phyloP scores from a whole-genome alignment of 2,797 vertebrate species.

The Tympanoctomys barrerae region DNA sequence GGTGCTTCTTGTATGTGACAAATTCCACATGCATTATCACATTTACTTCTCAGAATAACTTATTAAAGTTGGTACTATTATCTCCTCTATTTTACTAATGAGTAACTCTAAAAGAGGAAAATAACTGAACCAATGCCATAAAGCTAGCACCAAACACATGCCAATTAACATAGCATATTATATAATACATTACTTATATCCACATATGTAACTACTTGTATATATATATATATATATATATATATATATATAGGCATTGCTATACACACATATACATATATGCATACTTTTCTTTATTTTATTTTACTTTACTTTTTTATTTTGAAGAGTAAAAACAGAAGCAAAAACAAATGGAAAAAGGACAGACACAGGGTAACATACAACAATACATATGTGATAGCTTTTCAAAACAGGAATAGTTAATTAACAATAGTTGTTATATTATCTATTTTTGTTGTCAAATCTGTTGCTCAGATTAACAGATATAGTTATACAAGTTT shows the following conservation, averaged over 20 bases:
- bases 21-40: neutral
- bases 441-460: no score
- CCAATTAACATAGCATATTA: neutral
- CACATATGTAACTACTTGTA: neutral
- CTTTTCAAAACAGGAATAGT: no score
- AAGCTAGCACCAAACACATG: neutral
- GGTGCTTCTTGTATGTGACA: neutral
- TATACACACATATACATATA: neutral
- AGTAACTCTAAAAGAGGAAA: neutral
- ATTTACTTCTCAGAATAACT: slow-evolving; percentile 31
- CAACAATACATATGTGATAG: no score
- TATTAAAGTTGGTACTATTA: neutral
- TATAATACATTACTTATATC: neutral
- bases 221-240: neutral
- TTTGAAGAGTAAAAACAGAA: no score
- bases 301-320: no score
- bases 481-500: no score
- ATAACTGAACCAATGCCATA: neutral
- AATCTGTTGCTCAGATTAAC: no score
- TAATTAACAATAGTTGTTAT: no score
- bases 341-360: no score
- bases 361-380: no score
- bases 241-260: neutral
- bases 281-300: neutral
- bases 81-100: neutral